Base-by-base conservation (phyloP, 1,140 invertebrate species). In the Papilio aristodemus region DNA sequence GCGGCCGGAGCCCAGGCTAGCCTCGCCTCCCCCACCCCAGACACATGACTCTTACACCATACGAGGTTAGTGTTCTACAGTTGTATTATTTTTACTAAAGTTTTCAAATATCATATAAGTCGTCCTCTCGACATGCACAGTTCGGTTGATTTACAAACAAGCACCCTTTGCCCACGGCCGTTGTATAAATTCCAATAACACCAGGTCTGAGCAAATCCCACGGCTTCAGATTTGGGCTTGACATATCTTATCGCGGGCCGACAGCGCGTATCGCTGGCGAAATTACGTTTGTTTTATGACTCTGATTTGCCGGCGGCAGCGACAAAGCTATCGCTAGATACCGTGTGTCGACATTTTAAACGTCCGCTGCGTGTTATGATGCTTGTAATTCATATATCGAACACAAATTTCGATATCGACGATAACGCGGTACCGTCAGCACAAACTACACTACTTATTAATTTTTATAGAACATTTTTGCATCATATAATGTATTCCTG, bases 261-360 rank as follows among this genome's bases (percentile, higher is more conserved):
- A 84, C 84, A 83, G 74, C 74, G 74, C 71, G 66, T 88, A 89
- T 88, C 86, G 75, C 70, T 72, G 76, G 81, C 84, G 72, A 90
- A 90, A 89, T 90, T 89, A 87, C 86, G 79, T 83, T 86, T 90
- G 88, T 90, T 90, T 90, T 90, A 90, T 84, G 81, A 81, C 86
- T 90, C 81, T 90, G 88, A 90, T 90, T 90, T 90, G 84, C 78
- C 71, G 82, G 77, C 86, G 84, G 84, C 80, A 70, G 69, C 78
- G 72, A 87, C 88, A 89, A 90, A 89, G 85, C 80, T 78, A 82
- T 80, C 75, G 59, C 66, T 76, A 78, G 70, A 71, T 69, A 69
- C 46, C 69, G 67, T 67, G 67, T 79, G 81, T 82, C 85, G 80
- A 82, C 71, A 79, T 77, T 87, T 85, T 81, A 87, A 87, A 84